Conservation (phyloP, 1,140 invertebrate genomes). For the Hylyphantes graminicola region DNA sequence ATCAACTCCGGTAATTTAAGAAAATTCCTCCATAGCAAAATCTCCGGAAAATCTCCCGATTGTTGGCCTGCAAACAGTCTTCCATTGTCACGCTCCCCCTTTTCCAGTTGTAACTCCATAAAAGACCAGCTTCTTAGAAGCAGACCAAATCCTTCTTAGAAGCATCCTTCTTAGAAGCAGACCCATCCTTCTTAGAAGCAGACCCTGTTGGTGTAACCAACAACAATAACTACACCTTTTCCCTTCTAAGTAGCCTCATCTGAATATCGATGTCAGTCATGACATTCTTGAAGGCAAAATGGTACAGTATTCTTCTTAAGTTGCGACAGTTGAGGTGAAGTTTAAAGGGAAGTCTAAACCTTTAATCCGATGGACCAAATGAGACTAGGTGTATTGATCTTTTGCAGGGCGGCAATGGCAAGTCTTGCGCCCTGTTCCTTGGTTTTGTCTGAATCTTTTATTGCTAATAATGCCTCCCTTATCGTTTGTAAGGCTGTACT, state of each 20-base stretch:
- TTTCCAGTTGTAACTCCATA: not conserved
- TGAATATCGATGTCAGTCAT: too few species aligned
- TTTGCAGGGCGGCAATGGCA: not conserved
- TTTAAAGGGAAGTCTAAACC: slow-evolving; percentile 5
- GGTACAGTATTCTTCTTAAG: too few species aligned
- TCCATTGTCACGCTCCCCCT: slow-evolving; percentile 11
- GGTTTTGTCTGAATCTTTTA: not conserved
- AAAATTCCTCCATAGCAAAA: slow-evolving; percentile 33
- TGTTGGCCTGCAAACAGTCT: slow-evolving; percentile 35
- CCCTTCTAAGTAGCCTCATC: too few species aligned
- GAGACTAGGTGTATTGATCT: slow-evolving; percentile 43
- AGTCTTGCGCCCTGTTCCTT: not conserved
- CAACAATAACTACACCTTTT: too few species aligned
- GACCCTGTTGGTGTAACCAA: too few species aligned
- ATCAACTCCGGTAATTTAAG: slow-evolving; percentile 24
- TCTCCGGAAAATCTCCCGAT: slow-evolving; percentile 37
- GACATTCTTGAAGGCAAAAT: too few species aligned
- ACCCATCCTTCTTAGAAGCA: too few species aligned
- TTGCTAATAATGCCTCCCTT: not conserved
- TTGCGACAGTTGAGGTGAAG: not conserved
- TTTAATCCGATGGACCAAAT: slow-evolving; percentile 51
- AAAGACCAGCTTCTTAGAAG: too few species aligned
- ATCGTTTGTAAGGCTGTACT: slow-evolving; percentile 30
- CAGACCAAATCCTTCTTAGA: too few species aligned
- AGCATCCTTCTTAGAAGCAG: too few species aligned